These are phyloP conservation scores for Cyclopterus lumpus DNA, from an alignment of 2,797 vertebrate species.

Conservation along the genomic window DNA sequence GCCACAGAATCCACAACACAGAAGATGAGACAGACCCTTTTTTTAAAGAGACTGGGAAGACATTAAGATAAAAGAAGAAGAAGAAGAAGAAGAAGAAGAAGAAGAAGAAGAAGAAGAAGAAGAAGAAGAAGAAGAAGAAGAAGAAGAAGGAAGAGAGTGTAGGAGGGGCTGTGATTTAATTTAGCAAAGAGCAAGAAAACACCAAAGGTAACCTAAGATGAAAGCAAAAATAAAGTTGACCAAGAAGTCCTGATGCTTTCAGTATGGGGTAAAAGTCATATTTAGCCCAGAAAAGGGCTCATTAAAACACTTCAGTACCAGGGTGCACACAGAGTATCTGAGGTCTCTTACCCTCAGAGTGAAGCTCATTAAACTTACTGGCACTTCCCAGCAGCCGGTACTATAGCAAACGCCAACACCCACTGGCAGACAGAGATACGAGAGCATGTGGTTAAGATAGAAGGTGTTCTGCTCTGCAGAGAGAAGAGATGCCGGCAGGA, in stretches of 20 bases:
- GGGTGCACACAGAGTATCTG: not conserved
- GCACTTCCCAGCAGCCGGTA: not conserved
- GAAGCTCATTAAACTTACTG: constrained; percentile 19
- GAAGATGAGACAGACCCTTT: not conserved
- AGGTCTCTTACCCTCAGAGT: not conserved
- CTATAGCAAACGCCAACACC: not conserved
- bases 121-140: no score
- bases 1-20: not conserved
- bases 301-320: constrained; percentile 18
- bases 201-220: not conserved
- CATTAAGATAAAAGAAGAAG: not conserved
- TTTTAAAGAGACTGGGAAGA: not conserved
- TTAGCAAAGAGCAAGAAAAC: constrained; percentile 3
- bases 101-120: no score
- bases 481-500: not conserved
- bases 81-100: no score
- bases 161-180: not conserved
- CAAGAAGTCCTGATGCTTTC: not conserved
- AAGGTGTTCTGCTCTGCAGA: not conserved
- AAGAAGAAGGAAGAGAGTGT: no score
- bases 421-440: not conserved
- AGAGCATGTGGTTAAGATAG: not conserved
- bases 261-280: not conserved
- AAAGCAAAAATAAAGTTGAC: constrained; percentile 18
- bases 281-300: constrained; percentile 3